Evolutionary conservation across 2,888 invertebrate genomes (phyloP).

Genomic region (Cephus nigrinus): DNA sequence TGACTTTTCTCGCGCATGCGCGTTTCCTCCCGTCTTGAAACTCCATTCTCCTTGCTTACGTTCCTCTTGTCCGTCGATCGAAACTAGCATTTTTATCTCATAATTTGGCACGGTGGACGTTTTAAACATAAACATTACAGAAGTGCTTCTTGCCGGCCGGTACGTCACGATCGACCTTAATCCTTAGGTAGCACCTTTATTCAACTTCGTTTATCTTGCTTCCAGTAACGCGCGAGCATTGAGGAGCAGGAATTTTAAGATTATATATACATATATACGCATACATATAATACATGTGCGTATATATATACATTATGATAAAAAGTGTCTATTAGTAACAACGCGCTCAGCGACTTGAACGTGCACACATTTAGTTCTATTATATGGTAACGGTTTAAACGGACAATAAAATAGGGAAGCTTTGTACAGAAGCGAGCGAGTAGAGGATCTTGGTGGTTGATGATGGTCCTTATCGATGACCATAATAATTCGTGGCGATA

Average conservation of each 20-base stretch:
- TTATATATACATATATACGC: constrained; percentile 20
- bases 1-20: background rate
- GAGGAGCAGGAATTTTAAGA: background rate
- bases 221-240: constrained; percentile 1
- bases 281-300: constrained; percentile 16
- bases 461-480: background rate
- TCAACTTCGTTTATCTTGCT: constrained; percentile 42
- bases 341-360: background rate
- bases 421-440: background rate
- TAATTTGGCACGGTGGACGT: constrained; percentile 19
- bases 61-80: constrained; percentile 27
- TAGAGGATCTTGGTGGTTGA: background rate
- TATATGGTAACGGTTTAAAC: background rate
- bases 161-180: constrained; percentile 47
- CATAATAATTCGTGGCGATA: background rate
- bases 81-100: constrained; percentile 8
- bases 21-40: background rate
- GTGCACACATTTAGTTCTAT: background rate
- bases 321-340: background rate
- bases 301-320: constrained; percentile 21
- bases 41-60: constrained; percentile 1
- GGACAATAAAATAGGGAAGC: background rate
- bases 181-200: constrained; percentile 59
- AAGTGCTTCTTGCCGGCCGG: constrained; percentile 34
- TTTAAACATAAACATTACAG: constrained; percentile 1